Evolutionary conservation across 2,797 vertebrate genomes (phyloP), one percentile per base, ranked within the genome.

Genomic region (Sebastiscus albofasciatus): DNA sequence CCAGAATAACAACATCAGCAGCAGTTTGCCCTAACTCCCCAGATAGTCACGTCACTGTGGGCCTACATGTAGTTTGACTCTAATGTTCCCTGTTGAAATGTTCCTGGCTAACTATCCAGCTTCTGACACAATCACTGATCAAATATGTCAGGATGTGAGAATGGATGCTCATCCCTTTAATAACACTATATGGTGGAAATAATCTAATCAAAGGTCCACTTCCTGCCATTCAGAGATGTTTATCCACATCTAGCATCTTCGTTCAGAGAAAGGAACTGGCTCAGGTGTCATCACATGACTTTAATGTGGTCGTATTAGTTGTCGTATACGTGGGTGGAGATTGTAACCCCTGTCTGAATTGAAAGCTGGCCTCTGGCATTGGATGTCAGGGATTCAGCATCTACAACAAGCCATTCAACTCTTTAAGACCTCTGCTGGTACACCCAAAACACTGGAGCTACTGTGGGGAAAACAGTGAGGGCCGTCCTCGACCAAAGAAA

Each of bases 1-100:
- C 46, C 42, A 12, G 13, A 78, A 56, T 92, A 85, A 90, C 14
- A 39, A 39, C 36, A 39, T 39, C 83, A 2, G 26, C 22, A 2
- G 79, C 27, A 46, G 26, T 61, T 76, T 75, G 36, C 11, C 26
- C 74, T 68, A 72, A 86, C 80, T 66, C 8, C 4, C 11, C 55
- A 18, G 20, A 76, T 14, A 67, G 29, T 62, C 27, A 56, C 18
- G 14, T 24, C 56, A 24, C 9, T 34, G 68, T 71, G 22, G 61
- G 65, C 14, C 52, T 10, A 33, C 16, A 27, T 49, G 12, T 18
- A 61, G 13, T 42, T 49, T 59, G 11, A 12, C 13, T 76, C 65
- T 80, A 69, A 80, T 56, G 39, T 36, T 67, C 24, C 4, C 60
- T 5, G 16, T 22, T 6, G 16, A 55, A 36, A 13, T 22, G 33